Evolutionary conservation across 2,888 invertebrate species (phyloP).

Genomic region (Nudaria mundana): DNA sequence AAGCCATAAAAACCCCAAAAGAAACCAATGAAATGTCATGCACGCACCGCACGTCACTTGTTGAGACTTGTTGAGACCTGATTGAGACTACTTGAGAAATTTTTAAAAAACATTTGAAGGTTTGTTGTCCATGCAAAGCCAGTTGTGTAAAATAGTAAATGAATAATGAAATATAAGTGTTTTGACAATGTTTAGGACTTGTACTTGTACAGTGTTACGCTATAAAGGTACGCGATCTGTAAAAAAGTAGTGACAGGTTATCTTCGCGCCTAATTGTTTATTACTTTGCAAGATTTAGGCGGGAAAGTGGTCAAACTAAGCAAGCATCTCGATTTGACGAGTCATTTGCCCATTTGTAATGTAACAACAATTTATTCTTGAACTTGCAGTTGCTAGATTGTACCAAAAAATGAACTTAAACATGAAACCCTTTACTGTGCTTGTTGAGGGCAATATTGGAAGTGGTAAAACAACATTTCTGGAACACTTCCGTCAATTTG

Average conservation of each 20-base stretch:
- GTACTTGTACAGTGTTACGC: conserved; percentile 17
- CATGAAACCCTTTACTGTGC: conserved; percentile 88
- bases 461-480: conserved; percentile 95
- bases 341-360: neutral
- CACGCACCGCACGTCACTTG: no score
- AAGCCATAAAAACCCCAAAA: no score
- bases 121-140: no score
- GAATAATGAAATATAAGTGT: conserved; percentile 12
- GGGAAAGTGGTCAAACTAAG: conserved; percentile 42
- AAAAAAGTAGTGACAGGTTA: conserved; percentile 44
- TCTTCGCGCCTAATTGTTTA: conserved; percentile 46
- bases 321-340: neutral
- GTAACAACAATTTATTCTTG: neutral
- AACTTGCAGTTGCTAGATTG: conserved; percentile 34
- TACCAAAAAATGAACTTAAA: conserved; percentile 53
- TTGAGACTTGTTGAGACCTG: no score
- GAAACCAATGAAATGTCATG: no score
- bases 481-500: conserved; percentile 87
- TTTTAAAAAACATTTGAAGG: no score
- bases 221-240: conserved; percentile 56
- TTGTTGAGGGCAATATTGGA: conserved; percentile 95
- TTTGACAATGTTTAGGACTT: conserved; percentile 34
- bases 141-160: no score
- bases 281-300: conserved; percentile 55
- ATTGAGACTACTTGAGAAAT: no score